Evolutionary conservation across 2,888 invertebrate species (phyloP).

Genomic region (Synanthedon formicaeformis): DNA sequence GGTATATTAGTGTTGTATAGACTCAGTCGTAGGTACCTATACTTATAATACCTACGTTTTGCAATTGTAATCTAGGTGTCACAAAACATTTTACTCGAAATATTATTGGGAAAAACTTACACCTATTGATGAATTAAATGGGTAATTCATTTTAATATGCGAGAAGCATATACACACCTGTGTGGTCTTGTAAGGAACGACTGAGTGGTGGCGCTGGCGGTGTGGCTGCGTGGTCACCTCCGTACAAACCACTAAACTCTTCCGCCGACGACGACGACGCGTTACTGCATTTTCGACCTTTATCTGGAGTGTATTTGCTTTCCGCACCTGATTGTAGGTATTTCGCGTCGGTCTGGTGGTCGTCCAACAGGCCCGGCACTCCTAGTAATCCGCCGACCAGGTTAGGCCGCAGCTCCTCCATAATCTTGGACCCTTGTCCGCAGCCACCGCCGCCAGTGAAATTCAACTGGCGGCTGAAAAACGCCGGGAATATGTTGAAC

Average conservation of each 20-base stretch:
- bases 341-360: constrained; percentile 75
- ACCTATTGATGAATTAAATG: not conserved
- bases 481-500: constrained; percentile 92
- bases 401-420: constrained; percentile 89
- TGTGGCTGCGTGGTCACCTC: constrained; percentile 78
- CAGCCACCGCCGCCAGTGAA: constrained; percentile 78
- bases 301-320: constrained; percentile 68
- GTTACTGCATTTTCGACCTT: constrained; percentile 81
- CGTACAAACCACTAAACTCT: constrained; percentile 89
- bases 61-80: too few species aligned
- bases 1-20: too few species aligned
- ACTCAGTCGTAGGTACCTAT: too few species aligned
- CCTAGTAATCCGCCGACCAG: constrained; percentile 83
- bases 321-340: constrained; percentile 66
- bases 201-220: constrained; percentile 71
- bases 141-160: not conserved
- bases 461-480: constrained; percentile 89
- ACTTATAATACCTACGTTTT: too few species aligned
- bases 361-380: constrained; percentile 82
- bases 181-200: constrained; percentile 69
- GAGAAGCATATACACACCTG: constrained; percentile 50
- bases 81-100: not conserved
- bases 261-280: constrained; percentile 83
- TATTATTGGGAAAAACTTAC: not conserved
- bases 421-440: constrained; percentile 81